Percentiles rank a stretch among this genome's conserved stretches.
Conservation (phyloP, 2,797 vertebrate genomes). For the Crenuchus spilurus region DNA sequence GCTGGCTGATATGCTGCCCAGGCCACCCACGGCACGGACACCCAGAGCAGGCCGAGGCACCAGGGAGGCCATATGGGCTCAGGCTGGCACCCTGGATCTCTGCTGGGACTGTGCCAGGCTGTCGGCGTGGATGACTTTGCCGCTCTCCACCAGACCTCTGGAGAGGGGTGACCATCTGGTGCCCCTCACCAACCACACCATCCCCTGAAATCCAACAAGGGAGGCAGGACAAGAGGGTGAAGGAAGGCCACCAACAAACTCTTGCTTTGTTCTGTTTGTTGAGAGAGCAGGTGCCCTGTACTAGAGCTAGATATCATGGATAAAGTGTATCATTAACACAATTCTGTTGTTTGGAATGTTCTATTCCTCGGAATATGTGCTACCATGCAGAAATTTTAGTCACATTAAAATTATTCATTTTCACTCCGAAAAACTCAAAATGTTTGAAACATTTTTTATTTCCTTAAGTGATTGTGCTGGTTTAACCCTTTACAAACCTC, state of each 20-base stretch:
- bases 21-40: slow-evolving; percentile 42
- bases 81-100: slow-evolving; percentile 60
- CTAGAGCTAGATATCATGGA: too few species aligned
- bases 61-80: slow-evolving; percentile 59
- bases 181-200: slow-evolving; percentile 53
- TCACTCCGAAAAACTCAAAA: too few species aligned
- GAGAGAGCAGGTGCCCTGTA: not conserved
- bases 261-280: too few species aligned
- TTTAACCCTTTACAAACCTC: too few species aligned
- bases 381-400: too few species aligned
- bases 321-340: too few species aligned
- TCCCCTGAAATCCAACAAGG: not conserved
- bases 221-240: not conserved
- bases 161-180: slow-evolving; percentile 75
- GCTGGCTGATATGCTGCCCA: slow-evolving; percentile 40
- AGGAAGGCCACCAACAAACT: not conserved
- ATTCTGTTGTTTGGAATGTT: too few species aligned
- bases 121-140: slow-evolving; percentile 70
- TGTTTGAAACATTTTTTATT: too few species aligned
- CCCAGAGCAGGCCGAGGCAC: slow-evolving; percentile 60
- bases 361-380: too few species aligned
- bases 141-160: slow-evolving; percentile 61
- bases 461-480: too few species aligned
- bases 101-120: slow-evolving; percentile 65
- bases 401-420: too few species aligned